Conservation (phyloP, 2,888 invertebrate species). For the Dexiosoma caninum region DNA sequence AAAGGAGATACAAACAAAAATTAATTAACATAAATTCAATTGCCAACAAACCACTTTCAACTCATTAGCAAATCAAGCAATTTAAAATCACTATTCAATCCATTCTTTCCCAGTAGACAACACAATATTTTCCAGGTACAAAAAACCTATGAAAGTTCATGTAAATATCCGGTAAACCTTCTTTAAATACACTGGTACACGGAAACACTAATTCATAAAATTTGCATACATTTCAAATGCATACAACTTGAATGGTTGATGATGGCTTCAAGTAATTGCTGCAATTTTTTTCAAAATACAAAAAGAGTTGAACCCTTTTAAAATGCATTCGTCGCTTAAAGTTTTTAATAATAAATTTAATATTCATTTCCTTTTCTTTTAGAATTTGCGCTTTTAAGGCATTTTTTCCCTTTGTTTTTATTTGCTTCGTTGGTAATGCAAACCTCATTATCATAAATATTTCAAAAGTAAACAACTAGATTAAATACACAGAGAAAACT, state of each 20-base stretch:
- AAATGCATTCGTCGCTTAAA: not conserved
- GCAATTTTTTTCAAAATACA: not conserved
- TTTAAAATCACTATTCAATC: slow-evolving; percentile 48
- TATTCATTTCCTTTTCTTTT: slow-evolving; percentile 32
- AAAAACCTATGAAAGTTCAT: slow-evolving; percentile 1
- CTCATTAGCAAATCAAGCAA: slow-evolving; percentile 45
- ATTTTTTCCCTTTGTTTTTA: not conserved
- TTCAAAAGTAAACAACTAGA: not conserved
- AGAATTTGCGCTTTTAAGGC: not conserved
- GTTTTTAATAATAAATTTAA: slow-evolving; percentile 19
- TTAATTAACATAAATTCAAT: slow-evolving; percentile 37
- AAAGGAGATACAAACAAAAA: not conserved
- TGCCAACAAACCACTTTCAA: slow-evolving; percentile 18
- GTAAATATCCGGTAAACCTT: slow-evolving; percentile 28
- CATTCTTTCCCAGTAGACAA: slow-evolving; percentile 17
- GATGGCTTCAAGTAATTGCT: not conserved
- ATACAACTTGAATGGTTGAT: no score
- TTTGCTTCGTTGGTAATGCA: not conserved
- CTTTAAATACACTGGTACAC: slow-evolving; percentile 18
- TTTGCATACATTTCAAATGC: slow-evolving; percentile 40
- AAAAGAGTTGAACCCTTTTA: not conserved
- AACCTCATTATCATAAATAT: slow-evolving; percentile 22
- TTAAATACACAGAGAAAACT: not conserved
- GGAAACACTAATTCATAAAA: slow-evolving; percentile 46
- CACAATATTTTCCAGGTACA: not conserved